Evolutionary conservation across 1,140 invertebrate species (phyloP), one percentile per base, ranked within the genome.

Genomic region (Lycorma delicatula): DNA sequence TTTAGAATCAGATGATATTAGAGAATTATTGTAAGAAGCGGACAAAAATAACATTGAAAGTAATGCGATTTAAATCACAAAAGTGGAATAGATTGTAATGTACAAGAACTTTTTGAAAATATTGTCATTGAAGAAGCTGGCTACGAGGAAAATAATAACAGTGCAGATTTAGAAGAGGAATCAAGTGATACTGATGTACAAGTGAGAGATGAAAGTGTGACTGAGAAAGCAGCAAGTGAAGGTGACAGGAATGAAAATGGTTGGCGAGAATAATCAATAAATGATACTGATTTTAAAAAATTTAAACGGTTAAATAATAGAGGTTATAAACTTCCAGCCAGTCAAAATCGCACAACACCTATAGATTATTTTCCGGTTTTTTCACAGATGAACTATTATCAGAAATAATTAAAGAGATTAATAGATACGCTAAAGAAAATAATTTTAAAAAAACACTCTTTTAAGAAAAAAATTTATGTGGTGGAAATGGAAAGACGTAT

Each of bases 351-450:
- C 18, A 18, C 29, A 12, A 20, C 51, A 13, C 29, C 29, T 3
- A 23, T 54, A 25, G 51, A 38, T 20, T 54, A 18, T 20, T 54
- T 54, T 23, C 47, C 34, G 31, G 11, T 5, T 54, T 54, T 23
- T 54, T 54, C 38, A 38, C 29, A 2, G 51, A 54, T 23, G 22
- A 38, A 4, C n/a, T 54, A 23, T 18, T 54, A 1, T 11, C 31
- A 7, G 34, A 54, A 54, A 38, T 38, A 34, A 34, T 38, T 36
- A 23, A 54, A 20, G 51, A 38, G 38, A 54, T 22, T 22, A 54
- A 54, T 20, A 13, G 18, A 22, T 54, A 54, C 23, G 29, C 51
- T 5, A 23, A 49, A 5, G 51, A 54, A 54, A 36, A 54, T 5
- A 54, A n/a, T n/a, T 54, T 13, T 13, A 7, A 38, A 20, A 27